Conservation (phyloP, 2,888 invertebrate species). For the Noctua comes region DNA sequence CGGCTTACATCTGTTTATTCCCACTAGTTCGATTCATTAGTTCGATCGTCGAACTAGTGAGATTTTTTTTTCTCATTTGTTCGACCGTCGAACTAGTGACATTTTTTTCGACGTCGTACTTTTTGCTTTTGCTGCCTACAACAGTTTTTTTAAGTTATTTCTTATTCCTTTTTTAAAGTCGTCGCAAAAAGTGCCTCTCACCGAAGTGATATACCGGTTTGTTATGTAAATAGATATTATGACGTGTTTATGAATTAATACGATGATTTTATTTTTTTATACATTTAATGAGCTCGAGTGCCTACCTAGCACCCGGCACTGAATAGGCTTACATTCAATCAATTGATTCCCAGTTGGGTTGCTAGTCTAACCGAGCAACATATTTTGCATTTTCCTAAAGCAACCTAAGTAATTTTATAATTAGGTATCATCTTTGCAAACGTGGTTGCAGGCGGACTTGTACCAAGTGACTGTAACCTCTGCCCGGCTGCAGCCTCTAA, state of each 20-base stretch:
- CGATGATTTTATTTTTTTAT: background rate
- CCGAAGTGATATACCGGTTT: conserved; percentile 16
- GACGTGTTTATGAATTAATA: background rate
- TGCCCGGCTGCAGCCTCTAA: conserved; percentile 66
- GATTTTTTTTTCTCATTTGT: too few relatives aligned
- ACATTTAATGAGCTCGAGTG: background rate
- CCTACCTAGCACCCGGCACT: background rate
- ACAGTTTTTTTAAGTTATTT: background rate
- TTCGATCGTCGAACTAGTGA: too few relatives aligned
- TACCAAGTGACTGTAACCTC: conserved; percentile 85
- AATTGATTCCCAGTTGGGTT: background rate
- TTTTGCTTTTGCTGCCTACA: background rate
- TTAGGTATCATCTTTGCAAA: background rate
- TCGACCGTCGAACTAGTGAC: too few relatives aligned
- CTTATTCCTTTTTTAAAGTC: background rate
- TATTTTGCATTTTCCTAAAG: background rate
- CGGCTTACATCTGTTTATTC: background rate
- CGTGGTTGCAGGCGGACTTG: conserved; percentile 75
- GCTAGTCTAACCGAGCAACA: background rate
- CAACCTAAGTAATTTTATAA: background rate
- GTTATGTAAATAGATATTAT: background rate
- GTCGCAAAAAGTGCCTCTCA: background rate
- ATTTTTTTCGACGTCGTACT: too few relatives aligned
- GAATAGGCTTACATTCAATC: background rate
- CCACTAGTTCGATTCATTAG: too few relatives aligned